Evolutionary conservation across 2,797 vertebrate species (phyloP), one percentile per base, ranked within the genome.

Genomic region (Anisognathus igniventris): DNA sequence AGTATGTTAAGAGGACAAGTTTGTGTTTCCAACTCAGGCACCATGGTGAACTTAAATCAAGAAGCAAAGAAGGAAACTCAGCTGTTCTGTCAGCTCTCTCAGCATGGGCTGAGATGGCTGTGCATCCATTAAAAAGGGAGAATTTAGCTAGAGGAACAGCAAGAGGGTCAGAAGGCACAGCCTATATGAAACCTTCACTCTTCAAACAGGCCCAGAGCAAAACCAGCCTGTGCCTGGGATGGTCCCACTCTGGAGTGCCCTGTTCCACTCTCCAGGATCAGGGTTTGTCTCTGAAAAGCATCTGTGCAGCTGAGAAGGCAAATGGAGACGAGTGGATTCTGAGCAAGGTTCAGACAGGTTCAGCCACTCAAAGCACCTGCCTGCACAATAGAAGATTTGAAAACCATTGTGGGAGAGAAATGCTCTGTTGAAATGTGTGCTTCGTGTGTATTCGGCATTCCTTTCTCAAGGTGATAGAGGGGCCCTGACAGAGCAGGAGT

Each of bases 211-310:
- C 22, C 24, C n/a, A 30, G 40, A 39, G 53, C 24, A 78, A 90
- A 62, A 54, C 20, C 54, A 31, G 12, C 0, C 3, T 51, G 22
- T 64, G 27, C 18, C 24, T 23, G 35, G 25, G 27, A 40, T 84
- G 30, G 35, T 16, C 13, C 23, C 0, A 0, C 28, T 28, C 31
- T 23, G 30, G 23, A 50, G 18, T 35, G 37, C 30, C 35, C 19
- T 57, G 23, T 58, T 40, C 60, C 14, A 27, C 16, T 73, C 31
- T 9, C 18, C 11, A 24, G 14, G 56, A 40, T 31, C 22, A 42
- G 33, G 15, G 10, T 35, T 93, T 73, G 28, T 44, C 64, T 73
- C 56, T 71, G 47, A 57, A 80, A 84, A 58, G 47, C 2, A 0
- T 25, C 47, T 56, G 13, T 62, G 44, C 14, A 35, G 33, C 44